These are phyloP conservation scores for Drosophila nikananu DNA, from an alignment of 1,140 invertebrate genomes.

Conservation along the genomic window DNA sequence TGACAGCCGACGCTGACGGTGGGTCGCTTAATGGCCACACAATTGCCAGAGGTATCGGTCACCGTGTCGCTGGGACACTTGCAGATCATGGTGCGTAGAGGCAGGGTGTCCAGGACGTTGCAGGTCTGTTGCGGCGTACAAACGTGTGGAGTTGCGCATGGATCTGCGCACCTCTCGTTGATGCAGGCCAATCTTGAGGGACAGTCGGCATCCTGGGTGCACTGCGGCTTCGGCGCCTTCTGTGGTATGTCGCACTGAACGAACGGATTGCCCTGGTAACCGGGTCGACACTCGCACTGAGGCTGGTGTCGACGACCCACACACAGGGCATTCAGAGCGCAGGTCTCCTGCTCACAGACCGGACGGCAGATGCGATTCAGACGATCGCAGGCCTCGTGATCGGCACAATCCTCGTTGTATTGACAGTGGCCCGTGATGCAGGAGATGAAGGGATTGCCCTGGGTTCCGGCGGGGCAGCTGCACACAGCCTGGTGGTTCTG, in stretches of 20 bases:
- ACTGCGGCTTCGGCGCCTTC: slow-evolving; percentile 87
- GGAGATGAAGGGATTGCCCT: slow-evolving; percentile 92
- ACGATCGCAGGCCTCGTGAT: slow-evolving; percentile 93
- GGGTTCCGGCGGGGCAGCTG: slow-evolving; percentile 92
- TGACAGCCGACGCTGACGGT: slow-evolving; percentile 85
- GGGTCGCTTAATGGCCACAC: slow-evolving; percentile 86
- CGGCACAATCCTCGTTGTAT: slow-evolving; percentile 95
- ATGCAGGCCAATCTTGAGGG: slow-evolving; percentile 90
- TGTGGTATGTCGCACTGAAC: slow-evolving; percentile 88
- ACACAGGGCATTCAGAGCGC: slow-evolving; percentile 91
- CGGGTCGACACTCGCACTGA: slow-evolving; percentile 91
- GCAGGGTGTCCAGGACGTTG: slow-evolving; percentile 91
- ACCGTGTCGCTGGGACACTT: slow-evolving; percentile 91
- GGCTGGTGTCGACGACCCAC: slow-evolving; percentile 91
- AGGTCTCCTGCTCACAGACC: slow-evolving; percentile 92
- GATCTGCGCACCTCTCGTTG: slow-evolving; percentile 91
- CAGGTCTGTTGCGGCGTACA: slow-evolving; percentile 92
- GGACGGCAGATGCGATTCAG: slow-evolving; percentile 93
- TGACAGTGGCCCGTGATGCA: slow-evolving; percentile 94
- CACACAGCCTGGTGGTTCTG: slow-evolving; percentile 92
- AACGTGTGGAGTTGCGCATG: slow-evolving; percentile 89
- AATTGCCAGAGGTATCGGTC: slow-evolving; percentile 88
- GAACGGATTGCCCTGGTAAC: slow-evolving; percentile 92
- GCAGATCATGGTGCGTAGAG: slow-evolving; percentile 92
- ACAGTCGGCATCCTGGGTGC: slow-evolving; percentile 91